Conservation (phyloP, 2,888 invertebrate species). For the Meghimatium bilineatum region DNA sequence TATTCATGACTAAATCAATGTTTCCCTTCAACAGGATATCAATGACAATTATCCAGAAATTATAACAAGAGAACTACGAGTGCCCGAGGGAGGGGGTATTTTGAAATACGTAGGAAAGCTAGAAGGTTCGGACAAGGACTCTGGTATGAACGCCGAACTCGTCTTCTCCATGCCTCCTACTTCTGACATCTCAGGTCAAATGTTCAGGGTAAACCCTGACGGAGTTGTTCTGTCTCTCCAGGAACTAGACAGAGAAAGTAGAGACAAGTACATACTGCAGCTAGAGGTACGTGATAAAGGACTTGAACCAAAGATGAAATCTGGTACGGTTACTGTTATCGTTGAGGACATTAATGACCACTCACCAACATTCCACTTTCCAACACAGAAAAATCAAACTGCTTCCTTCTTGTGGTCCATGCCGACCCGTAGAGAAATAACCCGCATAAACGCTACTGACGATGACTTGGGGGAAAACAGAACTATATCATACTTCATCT, state of each 20-base stretch:
- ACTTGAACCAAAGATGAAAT: constrained; percentile 83
- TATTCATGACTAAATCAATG: no score
- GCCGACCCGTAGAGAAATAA: constrained; percentile 62
- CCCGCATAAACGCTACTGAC: constrained; percentile 89
- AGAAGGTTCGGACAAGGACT: constrained; percentile 93
- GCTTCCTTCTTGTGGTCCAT: constrained; percentile 62
- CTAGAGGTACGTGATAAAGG: constrained; percentile 89
- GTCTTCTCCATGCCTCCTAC: constrained; percentile 81
- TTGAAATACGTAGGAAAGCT: constrained; percentile 92
- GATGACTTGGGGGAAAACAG: constrained; percentile 95
- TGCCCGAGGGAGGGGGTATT: constrained; percentile 88
- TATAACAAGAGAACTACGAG: constrained; percentile 82
- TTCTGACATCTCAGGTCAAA: constrained; percentile 80
- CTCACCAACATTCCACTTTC: constrained; percentile 81
- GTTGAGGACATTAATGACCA: constrained; percentile 98
- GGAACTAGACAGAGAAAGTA: constrained; percentile 88
- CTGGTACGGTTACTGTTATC: constrained; percentile 93
- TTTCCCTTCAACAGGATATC: constrained; percentile 55
- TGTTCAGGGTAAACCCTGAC: constrained; percentile 88
- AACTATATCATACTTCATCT: constrained; percentile 94
- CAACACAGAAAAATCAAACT: constrained; percentile 66
- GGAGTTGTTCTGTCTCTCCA: constrained; percentile 91
- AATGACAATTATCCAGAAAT: constrained; percentile 72
- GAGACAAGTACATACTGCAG: constrained; percentile 89
- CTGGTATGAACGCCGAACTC: constrained; percentile 92